phyloP scores from a whole-genome alignment of 2,797 vertebrate species.

The Carapus acus region DNA sequence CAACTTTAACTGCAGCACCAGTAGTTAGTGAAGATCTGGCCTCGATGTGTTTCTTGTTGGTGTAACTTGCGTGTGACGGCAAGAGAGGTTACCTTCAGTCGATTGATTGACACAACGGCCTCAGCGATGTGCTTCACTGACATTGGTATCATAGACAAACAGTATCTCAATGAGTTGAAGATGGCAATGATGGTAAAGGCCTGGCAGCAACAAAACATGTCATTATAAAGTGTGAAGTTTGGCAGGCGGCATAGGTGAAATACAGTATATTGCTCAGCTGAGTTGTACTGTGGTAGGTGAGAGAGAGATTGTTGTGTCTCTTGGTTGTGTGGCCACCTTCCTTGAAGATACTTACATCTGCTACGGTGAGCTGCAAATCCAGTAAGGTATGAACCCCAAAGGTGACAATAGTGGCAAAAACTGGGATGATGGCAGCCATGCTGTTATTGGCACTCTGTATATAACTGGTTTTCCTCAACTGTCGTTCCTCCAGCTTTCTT shows the following conservation, averaged over 20 bases:
- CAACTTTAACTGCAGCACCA: too few species aligned
- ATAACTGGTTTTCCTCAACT: conserved; percentile 65
- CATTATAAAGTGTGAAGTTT: too few species aligned
- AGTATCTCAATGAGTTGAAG: conserved; percentile 78
- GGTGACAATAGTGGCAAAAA: conserved; percentile 68
- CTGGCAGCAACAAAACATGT: conserved; percentile 58
- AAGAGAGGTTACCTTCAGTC: conserved; percentile 70
- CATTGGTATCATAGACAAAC: conserved; percentile 67
- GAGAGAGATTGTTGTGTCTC: too few species aligned
- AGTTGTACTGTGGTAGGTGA: too few species aligned
- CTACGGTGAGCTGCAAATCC: conserved; percentile 51
- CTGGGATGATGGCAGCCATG: conserved; percentile 63
- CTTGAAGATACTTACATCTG: conserved; percentile 50
- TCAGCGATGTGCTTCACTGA: conserved; percentile 72
- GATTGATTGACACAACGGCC: conserved; percentile 65
- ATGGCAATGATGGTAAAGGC: conserved; percentile 78
- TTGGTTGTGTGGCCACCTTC: too few species aligned
- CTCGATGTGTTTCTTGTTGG: too few species aligned
- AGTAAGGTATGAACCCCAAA: conserved; percentile 74
- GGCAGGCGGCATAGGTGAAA: too few species aligned
- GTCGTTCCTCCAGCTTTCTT: conserved; percentile 58
- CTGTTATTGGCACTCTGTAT: conserved; percentile 72
- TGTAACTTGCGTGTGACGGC: background rate
- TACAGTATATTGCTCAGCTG: too few species aligned
- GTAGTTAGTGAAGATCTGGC: too few species aligned